Conservation (phyloP, 2,113 vertebrate species). For the Stictonetta naevosa region DNA sequence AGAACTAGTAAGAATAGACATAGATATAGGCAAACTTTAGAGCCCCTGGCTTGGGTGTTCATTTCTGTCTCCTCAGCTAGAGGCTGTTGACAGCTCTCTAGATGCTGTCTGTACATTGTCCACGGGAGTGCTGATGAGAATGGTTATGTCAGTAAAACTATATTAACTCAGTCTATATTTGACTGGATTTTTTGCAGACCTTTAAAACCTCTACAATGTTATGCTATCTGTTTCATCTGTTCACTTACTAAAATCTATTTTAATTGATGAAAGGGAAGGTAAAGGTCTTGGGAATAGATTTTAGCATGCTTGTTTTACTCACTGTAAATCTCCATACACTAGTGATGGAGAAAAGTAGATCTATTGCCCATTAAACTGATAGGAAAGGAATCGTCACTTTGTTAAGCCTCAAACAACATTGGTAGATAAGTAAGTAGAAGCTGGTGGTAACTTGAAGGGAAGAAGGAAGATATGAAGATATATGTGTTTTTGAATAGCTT, state of each 20-base stretch:
- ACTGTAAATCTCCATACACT: background rate
- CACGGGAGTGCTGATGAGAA: background rate
- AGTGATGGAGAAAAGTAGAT: background rate
- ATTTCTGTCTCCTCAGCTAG: background rate
- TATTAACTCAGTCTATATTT: background rate
- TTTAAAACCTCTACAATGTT: background rate
- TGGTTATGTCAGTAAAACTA: background rate
- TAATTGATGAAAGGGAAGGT: background rate
- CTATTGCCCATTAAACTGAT: background rate
- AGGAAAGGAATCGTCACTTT: background rate
- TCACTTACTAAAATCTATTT: slow-evolving; percentile 30
- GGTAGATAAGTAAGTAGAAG: background rate
- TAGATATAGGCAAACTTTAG: background rate
- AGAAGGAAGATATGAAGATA: background rate
- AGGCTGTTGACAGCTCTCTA: background rate
- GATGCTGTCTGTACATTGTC: background rate
- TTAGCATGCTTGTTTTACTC: background rate
- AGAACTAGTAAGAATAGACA: background rate
- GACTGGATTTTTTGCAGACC: slow-evolving; percentile 4
- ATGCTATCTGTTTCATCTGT: background rate
- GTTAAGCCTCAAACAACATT: background rate
- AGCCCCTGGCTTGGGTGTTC: background rate
- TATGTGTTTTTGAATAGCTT: background rate
- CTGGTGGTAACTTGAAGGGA: background rate
- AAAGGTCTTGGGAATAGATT: background rate